Conservation (phyloP, 1,140 invertebrate genomes). For the Cotesia glomerata region DNA sequence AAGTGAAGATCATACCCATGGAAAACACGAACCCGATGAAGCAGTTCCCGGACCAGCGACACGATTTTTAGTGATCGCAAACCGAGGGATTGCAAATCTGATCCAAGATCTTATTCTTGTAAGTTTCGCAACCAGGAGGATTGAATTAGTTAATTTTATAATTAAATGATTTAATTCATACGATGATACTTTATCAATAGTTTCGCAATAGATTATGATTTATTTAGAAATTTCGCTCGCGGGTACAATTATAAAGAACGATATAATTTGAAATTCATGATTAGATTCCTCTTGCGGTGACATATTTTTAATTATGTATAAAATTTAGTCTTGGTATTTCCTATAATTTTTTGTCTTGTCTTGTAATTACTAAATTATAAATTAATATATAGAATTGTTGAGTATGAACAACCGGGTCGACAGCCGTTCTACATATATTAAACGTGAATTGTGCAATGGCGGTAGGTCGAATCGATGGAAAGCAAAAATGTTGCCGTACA, state of each 20-base stretch:
- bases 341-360: no score
- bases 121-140: constrained; percentile 44
- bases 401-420: neutral
- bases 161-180: no score
- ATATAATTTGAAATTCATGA: no score
- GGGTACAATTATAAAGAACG: constrained; percentile 1
- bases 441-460: constrained; percentile 20
- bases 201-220: neutral
- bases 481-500: constrained; percentile 53
- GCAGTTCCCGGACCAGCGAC: constrained; percentile 87
- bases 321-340: neutral
- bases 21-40: constrained; percentile 67
- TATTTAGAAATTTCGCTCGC: constrained; percentile 5
- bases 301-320: neutral
- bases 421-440: constrained; percentile 17
- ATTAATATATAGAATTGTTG: neutral
- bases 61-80: constrained; percentile 82
- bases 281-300: no score
- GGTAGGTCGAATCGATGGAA: constrained; percentile 52
- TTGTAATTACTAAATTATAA: neutral
- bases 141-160: neutral
- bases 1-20: constrained; percentile 43
- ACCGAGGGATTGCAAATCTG: constrained; percentile 81
- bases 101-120: constrained; percentile 85
- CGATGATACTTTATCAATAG: neutral